Base-by-base conservation (phyloP, 2,888 invertebrate genomes). In the Hydroisotoma schaefferi region DNA sequence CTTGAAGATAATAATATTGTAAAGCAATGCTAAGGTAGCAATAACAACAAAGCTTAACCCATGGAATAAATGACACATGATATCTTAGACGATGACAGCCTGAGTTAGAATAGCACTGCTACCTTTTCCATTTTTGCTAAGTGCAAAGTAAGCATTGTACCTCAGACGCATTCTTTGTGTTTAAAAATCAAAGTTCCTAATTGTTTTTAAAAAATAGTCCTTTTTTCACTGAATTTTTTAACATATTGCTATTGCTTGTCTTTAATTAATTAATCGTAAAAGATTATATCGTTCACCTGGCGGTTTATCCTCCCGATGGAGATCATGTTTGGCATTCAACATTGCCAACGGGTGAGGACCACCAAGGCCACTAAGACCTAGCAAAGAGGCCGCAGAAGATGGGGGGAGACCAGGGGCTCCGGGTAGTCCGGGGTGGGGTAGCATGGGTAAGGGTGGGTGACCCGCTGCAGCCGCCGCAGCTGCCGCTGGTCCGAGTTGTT, bases 241-340 rank as follows among this genome's bases (percentile, higher is more conserved):
- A n/a, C n/a, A n/a, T n/a, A n/a, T n/a, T n/a, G n/a, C n/a, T n/a
- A n/a, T n/a, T n/a, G n/a, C n/a, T n/a, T n/a, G n/a, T n/a, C n/a
- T n/a, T n/a, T n/a, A n/a, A n/a, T n/a, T n/a, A n/a, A n/a, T n/a
- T n/a, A n/a, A n/a, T n/a, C n/a, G n/a, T n/a, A n/a, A n/a, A n/a
- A 33, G 33, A 33, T 10, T 59, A 55, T 49, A 60, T 57, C 56
- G 46, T 57, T 57, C 54, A 71, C 70, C 70, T 67, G 68, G 66
- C 66, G 67, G 67, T 53, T 71, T 71, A 48, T 85, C 85, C 48
- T 86, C 82, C 73, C 88, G 80, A 78, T 88, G 87, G 52, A 87
- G 82, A 73, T 88, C 88, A 49, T 87, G 87, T 73, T 89, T 89
- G 74, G 85, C 82, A 67, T 86, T 85, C 69, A 89, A 80, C 79